Evolutionary conservation across 2,888 invertebrate genomes (phyloP), one percentile per base, ranked within the genome.

Genomic region (Fragum whitleyi): DNA sequence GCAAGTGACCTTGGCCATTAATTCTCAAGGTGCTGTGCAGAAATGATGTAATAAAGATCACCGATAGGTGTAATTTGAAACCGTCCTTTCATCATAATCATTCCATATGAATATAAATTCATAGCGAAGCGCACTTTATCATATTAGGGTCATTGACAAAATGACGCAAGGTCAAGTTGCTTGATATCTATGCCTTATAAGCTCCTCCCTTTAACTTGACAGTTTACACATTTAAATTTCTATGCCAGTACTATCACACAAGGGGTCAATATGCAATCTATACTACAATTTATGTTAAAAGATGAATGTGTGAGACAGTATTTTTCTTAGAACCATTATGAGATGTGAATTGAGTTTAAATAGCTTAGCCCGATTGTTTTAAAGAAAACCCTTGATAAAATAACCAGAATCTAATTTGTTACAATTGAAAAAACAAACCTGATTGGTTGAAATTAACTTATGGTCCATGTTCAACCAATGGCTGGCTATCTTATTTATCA

Each of bases 111-210:
- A 79, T 83, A 73, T 68, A 77, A 59, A 65, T 51, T 74, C 72
- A 79, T 72, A 77, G 67, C 71, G 39, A 47, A 71, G 73, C 67
- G 71, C 72, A 79, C 68, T 83, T 62, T 57, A 79, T 83, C 83
- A 83, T 83, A 61, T 71, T 29, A 29, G 79, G 83, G 74, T 83
- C 83, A 79, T 51, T 83, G 59, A 39, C 55, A 42, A 55, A 67
- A 11, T 79, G 83, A 74, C 83, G 68, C 26, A 55, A 68, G 77
- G 74, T 79, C 77, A 77, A 42, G 74, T 77, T 71, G 68, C 79
- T 61, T 53, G 29, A 77, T 79, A 79, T 79, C 79, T 36, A 29
- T 32, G 72, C 29, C 55, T 19, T 51, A 26, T 68, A 68, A 67
- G 81, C 77, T 53, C 74, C 81, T 77, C 81, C 81, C 55, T 23